These are phyloP conservation scores for Melanerpes aurifrons DNA, from an alignment of 2,113 vertebrate species.

Conservation along the genomic window DNA sequence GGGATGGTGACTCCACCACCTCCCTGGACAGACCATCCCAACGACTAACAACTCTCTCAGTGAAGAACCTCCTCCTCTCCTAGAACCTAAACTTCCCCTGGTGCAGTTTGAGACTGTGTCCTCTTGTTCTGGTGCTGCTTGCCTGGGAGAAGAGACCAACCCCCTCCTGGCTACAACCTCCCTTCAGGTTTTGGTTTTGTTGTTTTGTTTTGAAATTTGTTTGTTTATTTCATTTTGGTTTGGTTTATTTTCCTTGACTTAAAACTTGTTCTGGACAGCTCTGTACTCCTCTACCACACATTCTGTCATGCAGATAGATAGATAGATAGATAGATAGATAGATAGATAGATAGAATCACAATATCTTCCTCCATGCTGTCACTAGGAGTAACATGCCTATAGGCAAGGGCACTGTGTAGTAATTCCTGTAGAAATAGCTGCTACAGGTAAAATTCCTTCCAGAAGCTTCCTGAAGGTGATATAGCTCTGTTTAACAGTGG, in stretches of 20 bases:
- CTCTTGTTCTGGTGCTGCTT: too few relatives aligned
- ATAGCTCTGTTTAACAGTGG: neutral
- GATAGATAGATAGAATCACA: neutral
- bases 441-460: neutral
- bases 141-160: too few relatives aligned
- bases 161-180: too few relatives aligned
- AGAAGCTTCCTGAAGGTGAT: neutral
- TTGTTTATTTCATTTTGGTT: neutral
- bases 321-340: neutral
- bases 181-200: too few relatives aligned
- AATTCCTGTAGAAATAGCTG: neutral
- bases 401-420: neutral
- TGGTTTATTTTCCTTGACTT: neutral
- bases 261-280: neutral
- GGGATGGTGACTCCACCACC: too few relatives aligned
- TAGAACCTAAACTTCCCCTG: too few relatives aligned
- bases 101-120: too few relatives aligned
- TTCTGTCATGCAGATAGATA: neutral
- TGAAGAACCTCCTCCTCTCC: too few relatives aligned
- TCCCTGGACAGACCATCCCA: too few relatives aligned
- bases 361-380: neutral
- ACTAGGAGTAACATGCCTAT: neutral
- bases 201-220: neutral
- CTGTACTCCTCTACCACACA: neutral
- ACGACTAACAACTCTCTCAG: too few relatives aligned